Conservation (phyloP, 2,888 invertebrate genomes). For the Eilema caniola region DNA sequence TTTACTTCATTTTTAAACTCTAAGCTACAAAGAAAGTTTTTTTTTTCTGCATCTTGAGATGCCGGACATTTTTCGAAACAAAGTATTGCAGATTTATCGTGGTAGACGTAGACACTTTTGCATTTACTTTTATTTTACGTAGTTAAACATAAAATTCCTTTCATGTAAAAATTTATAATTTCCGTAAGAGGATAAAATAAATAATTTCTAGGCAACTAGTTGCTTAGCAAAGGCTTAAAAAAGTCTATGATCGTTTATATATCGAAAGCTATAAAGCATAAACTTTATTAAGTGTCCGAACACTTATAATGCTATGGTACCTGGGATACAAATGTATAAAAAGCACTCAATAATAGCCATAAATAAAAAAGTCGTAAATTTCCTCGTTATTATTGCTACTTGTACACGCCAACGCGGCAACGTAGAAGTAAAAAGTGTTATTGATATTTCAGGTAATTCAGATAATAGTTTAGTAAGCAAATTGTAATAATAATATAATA, state of each 20-base stretch:
- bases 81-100: too few species aligned
- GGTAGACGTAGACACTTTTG: too few species aligned
- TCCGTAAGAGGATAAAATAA: background rate
- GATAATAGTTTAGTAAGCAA: background rate
- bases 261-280: constrained; percentile 24
- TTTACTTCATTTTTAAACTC: too few species aligned
- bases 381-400: background rate
- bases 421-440: background rate
- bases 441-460: background rate
- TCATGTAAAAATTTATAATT: background rate
- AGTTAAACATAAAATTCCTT: too few species aligned
- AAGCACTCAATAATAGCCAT: constrained; percentile 5
- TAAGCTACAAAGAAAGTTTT: background rate
- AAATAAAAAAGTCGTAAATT: background rate
- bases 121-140: too few species aligned
- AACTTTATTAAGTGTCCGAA: constrained; percentile 15
- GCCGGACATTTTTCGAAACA: too few species aligned
- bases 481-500: background rate
- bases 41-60: background rate
- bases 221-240: background rate
- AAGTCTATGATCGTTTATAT: background rate
- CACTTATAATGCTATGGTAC: background rate
- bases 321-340: constrained; percentile 4
- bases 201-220: background rate
- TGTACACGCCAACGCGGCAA: constrained; percentile 16